Evolutionary conservation across 2,888 invertebrate species (phyloP).

Genomic region (Ischnura elegans): DNA sequence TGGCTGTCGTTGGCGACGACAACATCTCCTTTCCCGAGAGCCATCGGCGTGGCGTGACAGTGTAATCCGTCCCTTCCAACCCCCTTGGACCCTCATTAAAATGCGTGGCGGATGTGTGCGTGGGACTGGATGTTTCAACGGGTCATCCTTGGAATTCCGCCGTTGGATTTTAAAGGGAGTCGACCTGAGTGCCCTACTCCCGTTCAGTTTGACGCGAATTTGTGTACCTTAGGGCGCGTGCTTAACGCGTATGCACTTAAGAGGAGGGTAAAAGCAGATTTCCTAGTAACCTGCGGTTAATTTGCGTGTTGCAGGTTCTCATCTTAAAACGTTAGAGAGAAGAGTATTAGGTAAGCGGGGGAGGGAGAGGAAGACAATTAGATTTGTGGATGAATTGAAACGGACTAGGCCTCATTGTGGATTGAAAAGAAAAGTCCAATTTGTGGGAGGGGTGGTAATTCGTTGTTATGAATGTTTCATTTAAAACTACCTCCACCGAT

Average conservation of each 20-base stretch:
- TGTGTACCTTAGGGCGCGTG: neutral
- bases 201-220: neutral
- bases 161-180: neutral
- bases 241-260: neutral
- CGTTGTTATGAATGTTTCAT: no score
- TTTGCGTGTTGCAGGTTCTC: no score
- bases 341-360: no score
- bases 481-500: no score
- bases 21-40: neutral
- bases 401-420: no score
- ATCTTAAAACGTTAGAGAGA: no score
- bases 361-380: no score
- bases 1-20: neutral
- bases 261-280: no score
- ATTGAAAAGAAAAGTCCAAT: no score
- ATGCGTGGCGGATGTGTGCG: neutral
- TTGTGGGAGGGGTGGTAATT: no score
- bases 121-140: neutral
- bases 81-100: neutral
- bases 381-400: no score
- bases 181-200: neutral
- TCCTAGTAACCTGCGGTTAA: no score
- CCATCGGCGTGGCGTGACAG: neutral
- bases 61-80: constrained; percentile 15
- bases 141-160: neutral